Base-by-base conservation (phyloP, 1,140 invertebrate species). In the Tribolium castaneum region DNA sequence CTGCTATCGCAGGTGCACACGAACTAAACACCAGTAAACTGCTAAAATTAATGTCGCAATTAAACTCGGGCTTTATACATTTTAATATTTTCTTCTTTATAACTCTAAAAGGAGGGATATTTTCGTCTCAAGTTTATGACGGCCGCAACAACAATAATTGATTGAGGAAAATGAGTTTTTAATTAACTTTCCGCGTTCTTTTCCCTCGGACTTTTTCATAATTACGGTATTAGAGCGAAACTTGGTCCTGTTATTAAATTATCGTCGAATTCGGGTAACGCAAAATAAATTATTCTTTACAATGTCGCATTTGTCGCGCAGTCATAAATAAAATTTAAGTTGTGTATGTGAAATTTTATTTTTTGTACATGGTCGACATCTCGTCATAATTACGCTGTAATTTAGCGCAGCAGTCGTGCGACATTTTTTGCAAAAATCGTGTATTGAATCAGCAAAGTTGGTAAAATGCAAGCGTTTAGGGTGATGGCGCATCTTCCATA, bases 1-100 rank as follows among this genome's bases (percentile, higher is more conserved):
- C 59, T 66, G n/a, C 59, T 66, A 66, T 66, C 59, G 59, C 59
- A 66, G 59, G 59, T 66, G 59, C 59, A 66, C 59, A 66, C 59
- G 34, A 35, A 16, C 30, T 35, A 66, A 66, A 66, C 59, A 66
- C 59, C 59, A n/a, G 25, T 66, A 66, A 66, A 66, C 59, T 34
- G 10, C 22, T 22, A 66, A 66, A 66, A 66, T 66, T 66, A 66
- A 66, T 66, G 59, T 66, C 6, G 59, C 59, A 66, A 66, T 66
- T 66, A 66, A 66, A 35, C 59, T 66, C 59, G 59, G 59, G 7
- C 7, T 45, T 35, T 30, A 25, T 25, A 66, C 25, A 25, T 66
- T 66, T 66, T 66, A 66, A 66, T 66, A 66, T 66, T 66, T 66
- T 66, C 54, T 30, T 66, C 59, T 22, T 12, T 34, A 66, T 66